phyloP scores from a whole-genome alignment of 2,888 invertebrate species.

The Megaustenia siamemsis region DNA sequence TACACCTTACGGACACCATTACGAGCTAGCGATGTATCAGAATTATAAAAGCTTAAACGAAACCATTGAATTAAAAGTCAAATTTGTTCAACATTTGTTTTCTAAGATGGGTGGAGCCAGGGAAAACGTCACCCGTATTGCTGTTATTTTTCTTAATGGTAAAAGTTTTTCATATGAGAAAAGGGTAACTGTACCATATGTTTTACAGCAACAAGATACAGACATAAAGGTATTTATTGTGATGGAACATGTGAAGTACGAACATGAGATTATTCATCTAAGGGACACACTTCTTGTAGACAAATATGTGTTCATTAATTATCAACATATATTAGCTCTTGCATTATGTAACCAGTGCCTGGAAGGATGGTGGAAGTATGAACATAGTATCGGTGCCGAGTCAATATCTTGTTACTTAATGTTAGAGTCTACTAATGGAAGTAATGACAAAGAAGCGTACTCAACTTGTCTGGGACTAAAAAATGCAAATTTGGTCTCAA shows the following conservation, averaged over 20 bases:
- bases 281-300: not conserved
- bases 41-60: not conserved
- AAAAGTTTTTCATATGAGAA: not conserved
- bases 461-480: not conserved
- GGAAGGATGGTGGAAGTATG: not conserved
- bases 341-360: not conserved
- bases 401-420: not conserved
- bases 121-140: not conserved
- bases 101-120: not conserved
- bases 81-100: not conserved
- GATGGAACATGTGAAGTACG: too few relatives aligned
- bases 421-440: too few relatives aligned
- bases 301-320: rapidly evolving
- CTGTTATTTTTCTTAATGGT: not conserved
- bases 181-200: not conserved
- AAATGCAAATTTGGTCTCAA: not conserved
- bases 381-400: not conserved
- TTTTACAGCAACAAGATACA: not conserved
- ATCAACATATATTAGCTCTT: not conserved
- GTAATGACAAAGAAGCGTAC: too few relatives aligned
- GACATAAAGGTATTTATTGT: not conserved
- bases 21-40: not conserved
- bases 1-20: too few relatives aligned
- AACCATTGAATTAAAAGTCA: not conserved
- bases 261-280: not conserved